Evolutionary conservation across 2,113 vertebrate genomes (phyloP).

Genomic region (Pristiophorus japonicus): DNA sequence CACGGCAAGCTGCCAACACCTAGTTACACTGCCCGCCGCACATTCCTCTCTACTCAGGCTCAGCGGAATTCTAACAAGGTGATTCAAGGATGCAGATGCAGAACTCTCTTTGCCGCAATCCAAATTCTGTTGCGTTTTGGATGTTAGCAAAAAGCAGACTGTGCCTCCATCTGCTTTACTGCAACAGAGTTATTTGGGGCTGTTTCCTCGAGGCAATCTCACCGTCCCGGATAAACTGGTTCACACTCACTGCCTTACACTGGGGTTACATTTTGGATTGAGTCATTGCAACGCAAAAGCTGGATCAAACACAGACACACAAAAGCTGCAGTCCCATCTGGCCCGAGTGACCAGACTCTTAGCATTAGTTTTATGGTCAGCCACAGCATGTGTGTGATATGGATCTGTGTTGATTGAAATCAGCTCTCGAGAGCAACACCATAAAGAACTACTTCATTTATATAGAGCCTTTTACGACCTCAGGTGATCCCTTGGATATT

Average conservation of each 20-base stretch:
- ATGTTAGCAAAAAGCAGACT: not conserved
- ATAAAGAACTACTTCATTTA: not conserved
- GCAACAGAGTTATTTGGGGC: not conserved
- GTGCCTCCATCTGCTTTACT: not conserved
- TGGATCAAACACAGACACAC: not conserved
- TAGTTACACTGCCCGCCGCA: not conserved
- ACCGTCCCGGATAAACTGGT: not conserved
- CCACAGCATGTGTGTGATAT: not conserved
- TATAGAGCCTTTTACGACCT: not conserved
- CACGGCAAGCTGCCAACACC: not conserved
- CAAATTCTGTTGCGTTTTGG: not conserved
- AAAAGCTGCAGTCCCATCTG: not conserved
- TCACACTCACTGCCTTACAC: not conserved
- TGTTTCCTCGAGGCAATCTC: not conserved
- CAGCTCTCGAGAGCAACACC: not conserved
- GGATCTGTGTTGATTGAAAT: not conserved
- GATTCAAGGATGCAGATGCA: not conserved
- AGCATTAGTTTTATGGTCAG: not conserved
- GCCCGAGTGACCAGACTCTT: not conserved
- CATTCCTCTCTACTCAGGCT: not conserved
- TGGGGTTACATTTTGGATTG: not conserved
- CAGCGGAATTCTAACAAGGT: not conserved
- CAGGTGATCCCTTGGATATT: too few species aligned
- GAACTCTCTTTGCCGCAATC: not conserved
- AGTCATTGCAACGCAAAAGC: not conserved